Conservation (phyloP, 2,797 vertebrate genomes). For the Remorina albescens region DNA sequence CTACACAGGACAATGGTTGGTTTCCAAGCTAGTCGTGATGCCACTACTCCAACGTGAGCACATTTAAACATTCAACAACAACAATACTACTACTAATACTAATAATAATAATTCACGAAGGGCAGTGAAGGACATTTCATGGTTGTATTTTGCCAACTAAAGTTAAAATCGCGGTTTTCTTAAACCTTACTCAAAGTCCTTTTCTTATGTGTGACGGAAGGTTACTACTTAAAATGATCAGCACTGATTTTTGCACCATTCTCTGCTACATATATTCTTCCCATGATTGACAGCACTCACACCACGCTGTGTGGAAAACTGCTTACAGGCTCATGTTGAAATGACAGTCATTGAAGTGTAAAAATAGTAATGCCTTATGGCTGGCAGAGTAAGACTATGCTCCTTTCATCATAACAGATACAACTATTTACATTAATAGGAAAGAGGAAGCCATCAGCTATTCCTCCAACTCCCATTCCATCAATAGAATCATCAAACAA, state of each 20-base stretch:
- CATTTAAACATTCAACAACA: too few relatives aligned
- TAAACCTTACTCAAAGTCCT: not conserved
- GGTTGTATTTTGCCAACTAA: not conserved
- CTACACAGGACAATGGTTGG: not conserved
- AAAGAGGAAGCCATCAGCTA: slow-evolving; percentile 29
- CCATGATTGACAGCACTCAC: not conserved
- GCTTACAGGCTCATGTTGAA: slow-evolving; percentile 4
- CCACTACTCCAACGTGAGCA: too few relatives aligned
- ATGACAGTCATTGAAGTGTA: slow-evolving; percentile 13
- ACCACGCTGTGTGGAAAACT: not conserved
- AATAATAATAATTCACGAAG: too few relatives aligned
- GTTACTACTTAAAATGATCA: not conserved
- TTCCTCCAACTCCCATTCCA: slow-evolving; percentile 37
- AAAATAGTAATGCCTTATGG: slow-evolving; percentile 22
- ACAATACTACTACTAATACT: too few relatives aligned
- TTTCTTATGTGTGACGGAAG: not conserved
- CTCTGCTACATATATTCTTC: not conserved
- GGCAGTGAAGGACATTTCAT: not conserved
- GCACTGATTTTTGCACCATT: not conserved
- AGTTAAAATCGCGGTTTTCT: too few relatives aligned
- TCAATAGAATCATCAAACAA: slow-evolving; percentile 46
- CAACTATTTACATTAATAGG: slow-evolving; percentile 41
- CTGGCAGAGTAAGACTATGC: not conserved
- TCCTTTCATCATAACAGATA: slow-evolving; percentile 35
- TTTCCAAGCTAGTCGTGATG: not conserved